These are phyloP conservation scores for Cerastis leucographa DNA, from an alignment of 2,888 invertebrate species.

Conservation along the genomic window DNA sequence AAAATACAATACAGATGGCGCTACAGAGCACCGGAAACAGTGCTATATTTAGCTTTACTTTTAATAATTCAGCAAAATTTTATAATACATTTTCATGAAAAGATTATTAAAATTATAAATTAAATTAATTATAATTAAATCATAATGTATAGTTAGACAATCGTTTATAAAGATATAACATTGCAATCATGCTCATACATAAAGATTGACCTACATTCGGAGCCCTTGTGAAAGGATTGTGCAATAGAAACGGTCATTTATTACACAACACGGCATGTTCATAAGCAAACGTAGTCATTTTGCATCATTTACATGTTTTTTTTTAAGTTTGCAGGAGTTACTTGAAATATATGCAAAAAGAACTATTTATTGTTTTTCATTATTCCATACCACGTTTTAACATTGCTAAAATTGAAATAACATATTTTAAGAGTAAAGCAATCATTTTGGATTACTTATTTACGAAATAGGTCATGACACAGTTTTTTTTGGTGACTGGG, in stretches of 20 bases:
- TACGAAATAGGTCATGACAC: conserved; percentile 85
- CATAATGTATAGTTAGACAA: background rate
- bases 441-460: conserved; percentile 53
- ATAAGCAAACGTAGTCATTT: conserved; percentile 87
- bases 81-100: background rate
- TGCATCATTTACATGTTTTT: conserved; percentile 83
- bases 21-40: conserved; percentile 62
- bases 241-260: conserved; percentile 91
- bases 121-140: conserved; percentile 9
- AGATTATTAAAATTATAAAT: conserved; percentile 3
- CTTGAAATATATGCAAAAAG: conserved; percentile 70
- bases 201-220: conserved; percentile 90
- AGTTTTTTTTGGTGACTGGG: conserved; percentile 83
- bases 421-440: conserved; percentile 30
- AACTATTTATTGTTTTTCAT: conserved; percentile 69
- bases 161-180: conserved; percentile 69
- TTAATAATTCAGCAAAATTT: conserved; percentile 10
- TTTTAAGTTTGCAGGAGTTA: conserved; percentile 71
- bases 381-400: conserved; percentile 12
- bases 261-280: conserved; percentile 89
- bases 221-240: conserved; percentile 91
- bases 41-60: conserved; percentile 22
- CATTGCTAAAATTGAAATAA: conserved; percentile 28
- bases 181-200: conserved; percentile 84
- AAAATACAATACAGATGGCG: conserved; percentile 65